Evolutionary conservation across 2,888 invertebrate genomes (phyloP).

Genomic region (Diadegma fenestrale): DNA sequence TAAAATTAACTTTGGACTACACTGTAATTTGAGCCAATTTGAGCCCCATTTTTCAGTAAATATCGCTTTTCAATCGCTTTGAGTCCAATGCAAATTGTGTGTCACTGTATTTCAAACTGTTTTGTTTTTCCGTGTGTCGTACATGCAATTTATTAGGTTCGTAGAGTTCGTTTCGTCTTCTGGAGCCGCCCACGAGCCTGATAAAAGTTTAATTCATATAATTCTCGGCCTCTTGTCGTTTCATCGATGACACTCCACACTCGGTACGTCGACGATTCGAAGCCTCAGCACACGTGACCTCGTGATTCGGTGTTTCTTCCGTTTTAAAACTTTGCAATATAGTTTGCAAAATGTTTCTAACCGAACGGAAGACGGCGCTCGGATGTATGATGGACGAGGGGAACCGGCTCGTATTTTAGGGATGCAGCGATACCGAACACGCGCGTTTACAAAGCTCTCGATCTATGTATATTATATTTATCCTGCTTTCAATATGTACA

Average conservation of each 20-base stretch:
- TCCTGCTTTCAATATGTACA: neutral
- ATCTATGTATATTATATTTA: neutral
- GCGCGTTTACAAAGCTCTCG: neutral
- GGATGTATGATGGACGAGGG: neutral
- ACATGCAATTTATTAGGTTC: neutral
- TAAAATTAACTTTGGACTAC: too few species aligned
- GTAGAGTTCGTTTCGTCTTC: neutral
- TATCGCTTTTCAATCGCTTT: too few species aligned
- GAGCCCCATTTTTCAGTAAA: too few species aligned
- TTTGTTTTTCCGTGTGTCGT: too few species aligned
- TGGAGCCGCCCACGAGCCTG: constrained; percentile 3
- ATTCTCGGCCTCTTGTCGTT: neutral
- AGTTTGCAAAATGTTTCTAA: neutral
- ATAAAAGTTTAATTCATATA: constrained; percentile 54
- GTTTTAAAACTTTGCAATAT: neutral
- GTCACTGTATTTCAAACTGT: too few species aligned
- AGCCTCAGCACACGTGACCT: neutral
- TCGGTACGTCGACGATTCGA: neutral
- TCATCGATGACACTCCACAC: neutral
- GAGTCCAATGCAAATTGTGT: too few species aligned
- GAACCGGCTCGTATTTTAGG: neutral
- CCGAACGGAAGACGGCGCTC: neutral
- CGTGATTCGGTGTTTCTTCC: neutral
- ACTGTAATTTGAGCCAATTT: too few species aligned
- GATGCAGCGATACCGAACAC: neutral